Evolutionary conservation across 2,113 vertebrate genomes (phyloP).

Genomic region (Lynx canadensis): DNA sequence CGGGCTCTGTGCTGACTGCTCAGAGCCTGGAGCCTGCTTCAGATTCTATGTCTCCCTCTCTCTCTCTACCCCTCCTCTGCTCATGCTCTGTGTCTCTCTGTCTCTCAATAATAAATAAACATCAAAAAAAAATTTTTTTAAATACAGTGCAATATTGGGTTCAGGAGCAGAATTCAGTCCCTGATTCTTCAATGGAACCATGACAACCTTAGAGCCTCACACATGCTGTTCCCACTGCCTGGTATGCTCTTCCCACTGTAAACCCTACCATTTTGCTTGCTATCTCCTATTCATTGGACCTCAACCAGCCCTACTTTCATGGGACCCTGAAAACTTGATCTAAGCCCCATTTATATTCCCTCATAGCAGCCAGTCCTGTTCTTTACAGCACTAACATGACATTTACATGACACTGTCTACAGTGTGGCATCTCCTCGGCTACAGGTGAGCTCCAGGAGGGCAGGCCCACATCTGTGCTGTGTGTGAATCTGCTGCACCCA

Average conservation of each 20-base stretch:
- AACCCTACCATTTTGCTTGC: neutral
- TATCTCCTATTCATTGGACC: neutral
- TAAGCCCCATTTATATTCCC: neutral
- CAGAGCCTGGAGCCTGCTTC: too few species aligned
- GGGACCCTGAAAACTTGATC: neutral
- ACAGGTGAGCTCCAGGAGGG: neutral
- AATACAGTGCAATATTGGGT: too few species aligned
- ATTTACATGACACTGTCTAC: neutral
- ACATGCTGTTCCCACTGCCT: neutral
- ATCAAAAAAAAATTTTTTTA: too few species aligned
- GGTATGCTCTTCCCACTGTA: neutral
- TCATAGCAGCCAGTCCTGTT: neutral
- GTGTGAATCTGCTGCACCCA: neutral
- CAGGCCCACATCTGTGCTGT: neutral
- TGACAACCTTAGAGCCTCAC: neutral
- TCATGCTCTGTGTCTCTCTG: too few species aligned
- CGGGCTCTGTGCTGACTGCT: too few species aligned
- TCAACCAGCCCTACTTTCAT: neutral
- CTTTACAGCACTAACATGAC: neutral
- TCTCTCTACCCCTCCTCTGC: too few species aligned
- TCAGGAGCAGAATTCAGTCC: too few species aligned
- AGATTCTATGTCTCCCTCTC: too few species aligned
- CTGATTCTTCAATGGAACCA: neutral
- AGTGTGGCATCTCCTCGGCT: neutral
- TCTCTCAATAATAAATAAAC: too few species aligned